phyloP scores from a whole-genome alignment of 2,888 invertebrate genomes.

The Altica lythri region DNA sequence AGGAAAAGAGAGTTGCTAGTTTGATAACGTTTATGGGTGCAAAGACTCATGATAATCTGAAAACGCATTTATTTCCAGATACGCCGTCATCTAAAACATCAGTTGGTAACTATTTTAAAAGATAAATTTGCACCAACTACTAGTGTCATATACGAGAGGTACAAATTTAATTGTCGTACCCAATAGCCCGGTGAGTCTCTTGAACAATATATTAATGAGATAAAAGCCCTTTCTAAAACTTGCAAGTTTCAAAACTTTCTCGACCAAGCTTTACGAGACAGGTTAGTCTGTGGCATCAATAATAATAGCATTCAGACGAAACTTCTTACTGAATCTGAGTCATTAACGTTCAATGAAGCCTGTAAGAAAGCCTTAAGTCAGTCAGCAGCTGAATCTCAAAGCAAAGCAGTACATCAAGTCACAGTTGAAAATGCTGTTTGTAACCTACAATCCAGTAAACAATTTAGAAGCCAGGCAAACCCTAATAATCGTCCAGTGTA shows the following conservation, averaged over 20 bases:
- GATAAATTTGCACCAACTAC: neutral
- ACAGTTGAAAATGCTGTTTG: too few relatives aligned
- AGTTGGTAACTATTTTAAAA: neutral
- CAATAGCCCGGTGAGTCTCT: neutral
- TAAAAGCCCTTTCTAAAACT: neutral
- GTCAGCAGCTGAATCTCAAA: neutral
- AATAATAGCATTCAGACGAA: neutral
- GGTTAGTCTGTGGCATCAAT: neutral
- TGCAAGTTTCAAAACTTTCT: neutral
- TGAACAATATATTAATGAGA: neutral
- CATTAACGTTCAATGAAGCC: neutral
- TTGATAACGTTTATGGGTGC: too few relatives aligned
- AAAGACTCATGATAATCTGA: neutral
- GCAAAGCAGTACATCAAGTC: neutral
- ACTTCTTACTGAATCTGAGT: neutral
- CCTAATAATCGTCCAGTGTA: too few relatives aligned
- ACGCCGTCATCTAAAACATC: neutral
- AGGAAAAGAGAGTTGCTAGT: too few relatives aligned
- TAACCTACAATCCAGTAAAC: too few relatives aligned
- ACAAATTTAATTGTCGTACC: neutral
- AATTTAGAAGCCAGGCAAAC: too few relatives aligned
- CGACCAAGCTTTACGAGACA: neutral
- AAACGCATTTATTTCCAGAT: neutral
- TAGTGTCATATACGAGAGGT: neutral
- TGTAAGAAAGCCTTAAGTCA: neutral